phyloP scores from a whole-genome alignment of 2,113 vertebrate genomes.

The Grallaria varia region DNA sequence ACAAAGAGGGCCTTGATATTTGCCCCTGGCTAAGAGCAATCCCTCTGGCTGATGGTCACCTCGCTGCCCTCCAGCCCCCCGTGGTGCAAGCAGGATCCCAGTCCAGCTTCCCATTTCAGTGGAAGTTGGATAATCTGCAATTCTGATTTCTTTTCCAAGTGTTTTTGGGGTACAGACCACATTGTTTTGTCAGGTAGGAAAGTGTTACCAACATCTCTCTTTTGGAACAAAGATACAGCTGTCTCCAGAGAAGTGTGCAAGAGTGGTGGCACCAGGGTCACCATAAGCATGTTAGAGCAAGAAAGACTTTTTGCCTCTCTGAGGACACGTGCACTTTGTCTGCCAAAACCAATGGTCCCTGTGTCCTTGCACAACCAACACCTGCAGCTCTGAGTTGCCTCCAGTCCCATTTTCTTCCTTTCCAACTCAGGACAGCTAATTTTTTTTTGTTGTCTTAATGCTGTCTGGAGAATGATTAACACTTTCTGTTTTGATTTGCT shows the following conservation, averaged over 20 bases:
- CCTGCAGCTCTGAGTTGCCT: neutral
- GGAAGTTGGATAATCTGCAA: neutral
- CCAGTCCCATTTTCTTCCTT: neutral
- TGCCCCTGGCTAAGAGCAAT: neutral
- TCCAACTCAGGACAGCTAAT: neutral
- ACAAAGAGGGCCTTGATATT: slow-evolving; percentile 8
- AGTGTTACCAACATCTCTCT: neutral
- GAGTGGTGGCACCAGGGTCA: neutral
- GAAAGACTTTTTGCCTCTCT: neutral
- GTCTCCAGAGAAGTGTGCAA: neutral
- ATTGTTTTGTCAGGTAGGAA: neutral
- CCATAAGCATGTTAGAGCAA: no score
- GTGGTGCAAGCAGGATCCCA: neutral
- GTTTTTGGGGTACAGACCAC: neutral
- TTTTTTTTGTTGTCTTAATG: neutral
- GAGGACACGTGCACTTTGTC: neutral
- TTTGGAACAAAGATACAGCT: neutral
- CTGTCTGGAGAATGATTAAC: neutral
- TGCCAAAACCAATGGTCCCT: rapidly evolving
- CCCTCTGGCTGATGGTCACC: neutral
- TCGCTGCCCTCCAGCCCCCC: neutral
- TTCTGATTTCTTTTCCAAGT: neutral
- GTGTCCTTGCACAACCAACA: neutral
- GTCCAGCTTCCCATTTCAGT: neutral
- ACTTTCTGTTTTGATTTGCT: neutral